Conservation (phyloP, 2,113 vertebrate species). For the Glareola pratincola region DNA sequence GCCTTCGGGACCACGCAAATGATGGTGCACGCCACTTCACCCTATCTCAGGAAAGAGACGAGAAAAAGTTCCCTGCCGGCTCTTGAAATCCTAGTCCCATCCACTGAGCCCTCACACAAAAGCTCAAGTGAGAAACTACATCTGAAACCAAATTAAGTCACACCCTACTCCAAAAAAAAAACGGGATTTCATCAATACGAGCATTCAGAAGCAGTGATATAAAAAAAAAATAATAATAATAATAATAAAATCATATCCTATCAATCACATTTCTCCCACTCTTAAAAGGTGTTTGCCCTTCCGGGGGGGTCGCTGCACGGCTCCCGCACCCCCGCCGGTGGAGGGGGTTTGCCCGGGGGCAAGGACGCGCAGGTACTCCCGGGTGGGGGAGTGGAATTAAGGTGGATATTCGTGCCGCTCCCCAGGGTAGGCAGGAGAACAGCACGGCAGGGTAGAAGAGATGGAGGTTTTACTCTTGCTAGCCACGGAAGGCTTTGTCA, state of each 20-base stretch:
- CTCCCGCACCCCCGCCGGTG: accelerated
- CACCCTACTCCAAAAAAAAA: not conserved
- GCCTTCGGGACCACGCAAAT: not conserved
- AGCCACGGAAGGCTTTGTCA: not conserved
- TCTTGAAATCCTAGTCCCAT: not conserved
- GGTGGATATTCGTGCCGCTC: not conserved
- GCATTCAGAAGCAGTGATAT: not conserved
- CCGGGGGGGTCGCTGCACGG: not conserved
- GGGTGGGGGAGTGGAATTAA: accelerated
- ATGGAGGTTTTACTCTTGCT: not conserved
- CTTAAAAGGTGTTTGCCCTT: not conserved
- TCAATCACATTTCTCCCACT: not conserved
- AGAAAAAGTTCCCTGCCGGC: not conserved
- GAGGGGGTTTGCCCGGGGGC: not conserved
- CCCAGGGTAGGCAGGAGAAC: not conserved
- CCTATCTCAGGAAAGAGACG: not conserved
- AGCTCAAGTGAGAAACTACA: not conserved
- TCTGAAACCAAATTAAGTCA: not conserved
- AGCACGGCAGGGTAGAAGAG: accelerated
- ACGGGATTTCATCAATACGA: not conserved
- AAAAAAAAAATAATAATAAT: too few relatives aligned
- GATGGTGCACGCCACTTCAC: accelerated
- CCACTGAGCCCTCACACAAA: not conserved
- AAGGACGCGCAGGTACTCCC: not conserved
- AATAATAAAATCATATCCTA: not conserved